Base-by-base conservation (phyloP, 2,888 invertebrate genomes). In the Pachliopta kotzebuea region DNA sequence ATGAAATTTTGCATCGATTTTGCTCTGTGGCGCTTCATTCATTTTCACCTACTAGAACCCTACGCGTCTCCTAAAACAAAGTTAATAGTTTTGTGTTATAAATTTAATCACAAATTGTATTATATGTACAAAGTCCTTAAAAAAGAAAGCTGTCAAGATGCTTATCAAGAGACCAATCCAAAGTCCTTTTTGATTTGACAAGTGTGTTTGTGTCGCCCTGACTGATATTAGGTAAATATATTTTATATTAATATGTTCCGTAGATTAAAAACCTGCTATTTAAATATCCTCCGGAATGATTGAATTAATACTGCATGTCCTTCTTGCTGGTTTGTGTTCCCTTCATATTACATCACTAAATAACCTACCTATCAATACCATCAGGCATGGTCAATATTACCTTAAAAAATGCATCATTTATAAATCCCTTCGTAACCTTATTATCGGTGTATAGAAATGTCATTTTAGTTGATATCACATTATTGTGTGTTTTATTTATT, bases 91-190 rank as follows among this genome's bases (percentile, higher is more conserved):
- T 60, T 37, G 26, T 56, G 20, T 29, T 20, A 53, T 18, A 52
- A 53, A 53, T 20, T n/a, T 42, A 18, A 58, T 56, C 3, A 54
- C 52, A 37, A 62, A 52, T 55, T 65, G 59, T 64, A 62, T 53
- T 52, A 69, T 66, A 59, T 70, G 65, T 70, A 67, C 59, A 68
- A 71, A 74, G 74, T 72, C 72, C 73, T 76, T 31, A 14, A 84
- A 31, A 65, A 85, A 85, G 83, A 90, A 90, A 91, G 90, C 86
- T 91, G 91, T 91, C 91, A 91, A 90, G 91, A 91, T 91, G 90
- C 89, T 87, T 81, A 77, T 83, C 88, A 88, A 87, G 88, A 85
- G 73, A 66, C 52, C 65, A 78, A 82, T 80, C 78, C 74, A 78
- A 79, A 76, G 77, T 77, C 77, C 81, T 77, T 76, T 79, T 81